These are phyloP conservation scores for Tinea semifulvella DNA, from an alignment of 2,888 invertebrate genomes.

Conservation along the genomic window DNA sequence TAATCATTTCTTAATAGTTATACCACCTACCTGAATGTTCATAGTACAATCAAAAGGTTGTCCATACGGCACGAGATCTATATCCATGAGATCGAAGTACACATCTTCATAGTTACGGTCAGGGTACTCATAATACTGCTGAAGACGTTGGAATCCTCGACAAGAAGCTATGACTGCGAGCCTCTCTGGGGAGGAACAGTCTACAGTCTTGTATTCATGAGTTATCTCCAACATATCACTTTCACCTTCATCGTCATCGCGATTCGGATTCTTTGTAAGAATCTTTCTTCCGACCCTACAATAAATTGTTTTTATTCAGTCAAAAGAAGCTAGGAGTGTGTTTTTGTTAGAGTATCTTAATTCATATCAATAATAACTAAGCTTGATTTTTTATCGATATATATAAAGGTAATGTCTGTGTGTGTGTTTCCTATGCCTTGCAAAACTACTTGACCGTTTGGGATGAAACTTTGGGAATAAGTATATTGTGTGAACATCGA, in stretches of 20 bases:
- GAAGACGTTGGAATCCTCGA: conserved; percentile 68
- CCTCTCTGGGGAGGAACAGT: conserved; percentile 71
- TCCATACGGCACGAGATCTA: conserved; percentile 72
- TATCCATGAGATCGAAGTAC: conserved; percentile 71
- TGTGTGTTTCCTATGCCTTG: no score
- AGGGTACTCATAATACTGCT: conserved; percentile 69
- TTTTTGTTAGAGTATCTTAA: neutral
- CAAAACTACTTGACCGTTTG: no score
- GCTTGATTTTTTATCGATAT: no score
- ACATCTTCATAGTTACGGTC: conserved; percentile 70
- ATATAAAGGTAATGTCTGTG: neutral
- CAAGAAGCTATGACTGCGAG: conserved; percentile 74
- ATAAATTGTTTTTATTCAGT: conserved; percentile 22
- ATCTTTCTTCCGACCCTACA: conserved; percentile 73
- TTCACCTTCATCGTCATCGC: conserved; percentile 71
- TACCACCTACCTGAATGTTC: conserved; percentile 71
- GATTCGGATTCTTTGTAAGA: conserved; percentile 70
- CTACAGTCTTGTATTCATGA: conserved; percentile 69
- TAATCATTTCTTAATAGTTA: no score
- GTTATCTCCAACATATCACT: conserved; percentile 74
- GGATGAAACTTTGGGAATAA: no score
- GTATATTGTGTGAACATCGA: no score
- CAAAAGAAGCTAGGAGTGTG: neutral
- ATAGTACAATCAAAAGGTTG: conserved; percentile 73
- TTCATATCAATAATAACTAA: no score